Base-by-base conservation (phyloP, 2,113 vertebrate genomes). In the Pomatorhinus ruficollis region DNA sequence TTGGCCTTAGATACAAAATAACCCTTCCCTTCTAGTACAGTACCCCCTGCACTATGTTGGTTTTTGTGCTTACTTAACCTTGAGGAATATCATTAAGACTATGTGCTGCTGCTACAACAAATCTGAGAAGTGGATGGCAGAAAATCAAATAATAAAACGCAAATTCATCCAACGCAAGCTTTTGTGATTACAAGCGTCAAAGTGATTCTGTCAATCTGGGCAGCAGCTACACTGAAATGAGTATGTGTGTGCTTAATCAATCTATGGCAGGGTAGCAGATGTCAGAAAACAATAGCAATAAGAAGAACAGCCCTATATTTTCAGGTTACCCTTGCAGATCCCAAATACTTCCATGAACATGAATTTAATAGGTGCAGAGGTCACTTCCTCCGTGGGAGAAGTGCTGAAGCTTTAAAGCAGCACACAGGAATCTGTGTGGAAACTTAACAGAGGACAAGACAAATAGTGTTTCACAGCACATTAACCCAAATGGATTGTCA, bases 101-200 rank as follows among this genome's bases (percentile, higher is more conserved):
- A 81, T 81, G 83, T 90, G 83, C 78, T 95, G 75, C 95, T 93
- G 56, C 84, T 89, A 49, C 80, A 85, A 94, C 71, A 66, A 66
- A 88, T 81, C 88, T 78, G 76, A 83, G 79, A 81, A 70, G 79
- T 56, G 44, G 68, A 78, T 68, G 88, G 63, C 79, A 96, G 68
- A 86, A 93, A 86, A 93, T 75, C 47, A 96, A 88, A 68, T 66
- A 78, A 56, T 81, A 60, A 89, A 95, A 96, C 71, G n/a, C n/a
- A n/a, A n/a, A 64, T 66, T 92, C 63, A 89, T 86, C 76, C 79
- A 78, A 71, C 8, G 11, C 64, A 95, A 90, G 64, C 37, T 37
- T 83, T 75, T 86, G 72, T 93, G 80, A 78, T 71, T 77, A 56
- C 47, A 87, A 88, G 53, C 71, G 75, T 95, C 81, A 76, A 85